Evolutionary conservation across 2,797 vertebrate genomes (phyloP).

Genomic region (Antennarius maculatus): DNA sequence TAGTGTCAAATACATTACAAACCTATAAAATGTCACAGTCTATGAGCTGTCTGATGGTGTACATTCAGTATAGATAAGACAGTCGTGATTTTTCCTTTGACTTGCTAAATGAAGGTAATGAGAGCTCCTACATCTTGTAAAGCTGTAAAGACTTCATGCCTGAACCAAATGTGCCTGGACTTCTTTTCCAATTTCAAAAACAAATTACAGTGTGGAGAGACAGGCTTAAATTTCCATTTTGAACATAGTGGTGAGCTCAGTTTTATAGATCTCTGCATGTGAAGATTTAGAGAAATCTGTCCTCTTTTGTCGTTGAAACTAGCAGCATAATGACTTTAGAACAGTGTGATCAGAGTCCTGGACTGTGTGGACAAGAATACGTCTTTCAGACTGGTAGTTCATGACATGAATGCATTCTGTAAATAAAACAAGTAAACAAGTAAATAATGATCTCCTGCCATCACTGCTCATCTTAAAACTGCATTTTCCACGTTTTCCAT

Average conservation of each 20-base stretch:
- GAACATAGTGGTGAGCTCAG: not conserved
- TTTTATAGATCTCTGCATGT: slow-evolving; percentile 1
- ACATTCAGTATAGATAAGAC: slow-evolving; percentile 44
- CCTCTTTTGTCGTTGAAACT: slow-evolving; percentile 22
- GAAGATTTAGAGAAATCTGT: slow-evolving; percentile 13
- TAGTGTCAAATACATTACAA: slow-evolving; percentile 8
- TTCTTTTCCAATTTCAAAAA: not conserved
- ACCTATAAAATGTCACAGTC: not conserved
- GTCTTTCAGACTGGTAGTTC: slow-evolving; percentile 11
- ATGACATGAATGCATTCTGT: slow-evolving; percentile 22
- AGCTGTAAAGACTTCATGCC: slow-evolving; percentile 1
- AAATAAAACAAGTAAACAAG: not conserved
- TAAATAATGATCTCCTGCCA: slow-evolving; percentile 15
- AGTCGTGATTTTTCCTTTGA: not conserved
- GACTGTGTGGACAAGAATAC: slow-evolving; percentile 28
- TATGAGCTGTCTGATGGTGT: slow-evolving; percentile 28
- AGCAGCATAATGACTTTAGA: too few species aligned
- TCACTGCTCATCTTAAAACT: slow-evolving; percentile 53
- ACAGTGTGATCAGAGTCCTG: slow-evolving; percentile 29
- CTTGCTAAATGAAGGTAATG: not conserved
- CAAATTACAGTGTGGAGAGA: not conserved
- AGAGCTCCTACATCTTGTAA: slow-evolving; percentile 4
- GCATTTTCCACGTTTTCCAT: not conserved
- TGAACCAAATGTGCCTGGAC: not conserved
- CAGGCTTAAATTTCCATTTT: not conserved